phyloP scores from a whole-genome alignment of 2,797 vertebrate genomes.

The Coluber constrictor region DNA sequence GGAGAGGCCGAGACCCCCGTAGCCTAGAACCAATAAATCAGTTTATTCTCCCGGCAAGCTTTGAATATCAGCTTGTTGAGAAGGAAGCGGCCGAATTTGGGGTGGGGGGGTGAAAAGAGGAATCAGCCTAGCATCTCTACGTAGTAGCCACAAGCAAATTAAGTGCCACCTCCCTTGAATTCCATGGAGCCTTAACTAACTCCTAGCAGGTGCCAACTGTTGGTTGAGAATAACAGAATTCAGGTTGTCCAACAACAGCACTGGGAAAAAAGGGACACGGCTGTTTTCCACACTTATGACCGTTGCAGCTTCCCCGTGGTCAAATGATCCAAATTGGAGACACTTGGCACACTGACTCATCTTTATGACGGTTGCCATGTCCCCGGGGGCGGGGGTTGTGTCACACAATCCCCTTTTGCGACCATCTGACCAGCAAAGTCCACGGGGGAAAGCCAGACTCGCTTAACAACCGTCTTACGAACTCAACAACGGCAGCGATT shows the following conservation, averaged over 20 bases:
- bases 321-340: too few species aligned
- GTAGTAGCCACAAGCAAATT: neutral
- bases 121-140: neutral
- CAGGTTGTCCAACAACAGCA: neutral
- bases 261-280: neutral
- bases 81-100: neutral
- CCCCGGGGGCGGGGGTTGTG: too few species aligned
- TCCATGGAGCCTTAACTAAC: neutral
- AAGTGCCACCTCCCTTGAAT: neutral
- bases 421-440: neutral
- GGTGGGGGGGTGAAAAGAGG: neutral
- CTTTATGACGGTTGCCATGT: neutral
- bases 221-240: neutral
- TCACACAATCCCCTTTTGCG: neutral
- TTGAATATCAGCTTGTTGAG: neutral
- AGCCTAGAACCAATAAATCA: constrained; percentile 71
- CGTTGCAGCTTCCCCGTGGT: neutral
- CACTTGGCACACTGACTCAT: neutral
- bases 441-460: neutral
- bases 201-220: neutral
- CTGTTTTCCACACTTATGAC: neutral
- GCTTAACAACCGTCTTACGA: neutral
- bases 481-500: neutral
- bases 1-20: constrained; percentile 89
- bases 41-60: neutral